Base-by-base conservation (phyloP, 2,797 vertebrate species). In the Hoplostethus atlanticus region DNA sequence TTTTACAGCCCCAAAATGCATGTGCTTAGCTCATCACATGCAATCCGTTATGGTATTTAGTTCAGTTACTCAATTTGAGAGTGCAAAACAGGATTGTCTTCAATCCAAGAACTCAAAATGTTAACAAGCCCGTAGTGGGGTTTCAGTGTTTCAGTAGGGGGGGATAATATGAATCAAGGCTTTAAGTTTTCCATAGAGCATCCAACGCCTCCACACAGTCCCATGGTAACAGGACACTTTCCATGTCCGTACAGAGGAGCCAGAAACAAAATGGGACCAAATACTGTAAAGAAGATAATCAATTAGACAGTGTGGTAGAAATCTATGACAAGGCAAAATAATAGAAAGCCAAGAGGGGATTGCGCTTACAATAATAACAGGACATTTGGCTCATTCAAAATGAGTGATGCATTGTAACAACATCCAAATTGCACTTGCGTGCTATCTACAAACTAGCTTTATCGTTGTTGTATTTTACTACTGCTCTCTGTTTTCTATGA, bases 221-320 rank as follows among this genome's bases (percentile, higher is more conserved):
- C 65, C 56, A 70, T 81, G 71, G 78, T 57, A 78, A 77, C 68
- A 53, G 34, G 64, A 56, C 51, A 58, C 67, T 61, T 70, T 77
- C 11, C 51, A 50, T 3, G 67, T 62, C 66, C 54, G 66, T 68
- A 40, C 50, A 71, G 57, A 47, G 3, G n/a, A 64, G n/a, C 52
- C 34, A 31, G 62, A 40, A 30, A 58, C 13, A 50, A 42, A 76
- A 28, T 54, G 30, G 15, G 36, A 31, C 9, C 17, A 51, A 51
- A 51, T 51, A 51, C n/a, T 10, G 8, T 51, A 44, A 64, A 64
- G 65, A 38, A 9, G n/a, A 71, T 15, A 48, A 77, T 36, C 34
- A 67, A 16, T 59, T 1, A 0, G 1, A 52, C 6, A 21, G 50
- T 2, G 0, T 13, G 34, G 58, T 36, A n/a, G 30, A 38, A 59